Base-by-base conservation (phyloP, 2,113 vertebrate species). In the Rhea americana region DNA sequence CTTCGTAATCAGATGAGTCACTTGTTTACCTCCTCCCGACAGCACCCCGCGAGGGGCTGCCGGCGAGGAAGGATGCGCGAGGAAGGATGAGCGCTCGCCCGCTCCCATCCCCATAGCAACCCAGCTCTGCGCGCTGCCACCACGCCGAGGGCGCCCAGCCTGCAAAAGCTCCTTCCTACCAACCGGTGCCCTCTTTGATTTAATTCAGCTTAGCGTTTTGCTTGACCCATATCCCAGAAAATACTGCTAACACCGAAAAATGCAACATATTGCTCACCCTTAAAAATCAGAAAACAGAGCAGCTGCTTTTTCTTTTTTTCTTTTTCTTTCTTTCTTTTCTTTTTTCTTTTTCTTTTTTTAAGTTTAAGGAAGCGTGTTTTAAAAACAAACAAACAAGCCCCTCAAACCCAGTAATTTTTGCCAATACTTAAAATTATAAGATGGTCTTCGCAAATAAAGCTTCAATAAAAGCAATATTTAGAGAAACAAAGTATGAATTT, bases 51-150 rank as follows among this genome's bases (percentile, higher is more conserved):
- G 1, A 95, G 76, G 73, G 76, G 66, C 70, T 94, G 97, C 93
- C 96, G 48, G 90, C 90, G 81, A 30, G 88, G 93, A 95, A 97
- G 95, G 98, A 20, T 35, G 18, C 50, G 20, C 20, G 81, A 32
- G 88, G 93, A 96, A 97, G 95, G 98, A 97, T 94, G 96, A 95
- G 93, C 80, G 93, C 94, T 95, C 35, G 91, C 84, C 96, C 91
- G 97, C 97, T 92, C 92, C 90, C 80, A 58, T 97, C 76, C 87
- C 96, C 96, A 97, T 91, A 80, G 97, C 91, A 97, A 97, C 93
- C 30, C 91, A 96, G 88, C 91, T 39, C 86, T 88, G 82, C 74
- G 68, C 86, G 96, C 96, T 97, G 96, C 90, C 90, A 94, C 97
- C 89, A 53, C 58, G 48, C 45, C 87, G 93, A 95, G 94, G 87